phyloP scores from a whole-genome alignment of 1,140 invertebrate species.

The Pissodes strobi region DNA sequence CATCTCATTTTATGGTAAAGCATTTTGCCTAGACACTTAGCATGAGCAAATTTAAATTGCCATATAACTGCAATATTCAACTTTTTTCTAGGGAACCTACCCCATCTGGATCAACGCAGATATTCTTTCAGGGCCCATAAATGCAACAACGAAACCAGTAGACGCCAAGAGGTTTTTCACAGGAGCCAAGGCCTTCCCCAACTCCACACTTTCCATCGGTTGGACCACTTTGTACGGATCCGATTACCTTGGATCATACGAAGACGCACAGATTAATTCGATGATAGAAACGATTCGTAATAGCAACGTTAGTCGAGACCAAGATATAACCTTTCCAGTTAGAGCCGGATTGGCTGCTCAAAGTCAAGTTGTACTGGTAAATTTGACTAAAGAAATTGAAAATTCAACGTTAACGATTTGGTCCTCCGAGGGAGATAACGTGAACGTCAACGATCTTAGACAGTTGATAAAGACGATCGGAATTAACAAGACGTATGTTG shows the following conservation, averaged over 20 bases:
- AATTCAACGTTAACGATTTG: slow-evolving; percentile 73
- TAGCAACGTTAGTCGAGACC: slow-evolving; percentile 60
- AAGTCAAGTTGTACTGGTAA: slow-evolving; percentile 61
- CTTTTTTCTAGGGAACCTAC: slow-evolving; percentile 63
- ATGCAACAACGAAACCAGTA: slow-evolving; percentile 64
- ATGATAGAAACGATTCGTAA: slow-evolving; percentile 72
- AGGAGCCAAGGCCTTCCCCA: slow-evolving; percentile 63
- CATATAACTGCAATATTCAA: too few relatives aligned
- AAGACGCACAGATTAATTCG: slow-evolving; percentile 66
- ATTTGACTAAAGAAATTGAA: slow-evolving; percentile 59
- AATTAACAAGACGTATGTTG: slow-evolving; percentile 68
- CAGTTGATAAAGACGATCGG: slow-evolving; percentile 66
- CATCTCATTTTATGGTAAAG: too few relatives aligned
- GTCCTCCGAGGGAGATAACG: slow-evolving; percentile 66
- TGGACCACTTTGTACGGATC: slow-evolving; percentile 77
- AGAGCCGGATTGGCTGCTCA: slow-evolving; percentile 73
- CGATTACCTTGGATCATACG: slow-evolving; percentile 66
- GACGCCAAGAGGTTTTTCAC: slow-evolving; percentile 68
- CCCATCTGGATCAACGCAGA: slow-evolving; percentile 91
- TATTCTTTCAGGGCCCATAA: slow-evolving; percentile 78
- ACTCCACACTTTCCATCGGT: slow-evolving; percentile 77
- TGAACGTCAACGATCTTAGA: slow-evolving; percentile 64
- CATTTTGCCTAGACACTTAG: too few relatives aligned
- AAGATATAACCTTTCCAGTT: slow-evolving; percentile 81
- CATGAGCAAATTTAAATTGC: too few relatives aligned